phyloP scores from a whole-genome alignment of 1,140 invertebrate species.

The Drosophila saltans region DNA sequence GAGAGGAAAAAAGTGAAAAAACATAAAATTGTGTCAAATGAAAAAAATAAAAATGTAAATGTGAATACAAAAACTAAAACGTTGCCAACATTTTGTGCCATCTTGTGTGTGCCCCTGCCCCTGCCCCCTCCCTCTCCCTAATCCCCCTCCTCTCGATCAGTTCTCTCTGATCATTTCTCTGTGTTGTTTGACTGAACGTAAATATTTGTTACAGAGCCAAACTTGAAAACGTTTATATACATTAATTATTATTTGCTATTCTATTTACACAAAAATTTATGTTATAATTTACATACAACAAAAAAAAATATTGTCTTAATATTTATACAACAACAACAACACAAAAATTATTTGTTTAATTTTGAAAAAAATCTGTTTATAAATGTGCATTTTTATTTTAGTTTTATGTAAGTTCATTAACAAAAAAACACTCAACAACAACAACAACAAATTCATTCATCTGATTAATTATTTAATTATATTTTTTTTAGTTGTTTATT shows the following conservation, averaged over 20 bases:
- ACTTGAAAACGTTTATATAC: constrained; percentile 15
- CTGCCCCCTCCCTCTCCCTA: not conserved
- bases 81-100: constrained; percentile 22
- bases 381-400: constrained; percentile 78
- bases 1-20: not conserved
- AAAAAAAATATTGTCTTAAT: constrained; percentile 65
- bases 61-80: constrained; percentile 43
- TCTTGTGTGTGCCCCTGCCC: constrained; percentile 17
- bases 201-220: constrained; percentile 42
- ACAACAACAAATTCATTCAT: constrained; percentile 23
- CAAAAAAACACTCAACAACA: not conserved
- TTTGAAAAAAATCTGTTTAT: constrained; percentile 24
- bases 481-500: constrained; percentile 69
- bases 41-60: constrained; percentile 44
- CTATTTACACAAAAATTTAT: constrained; percentile 49
- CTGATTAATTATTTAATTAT: constrained; percentile 36
- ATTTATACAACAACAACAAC: constrained; percentile 68
- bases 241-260: constrained; percentile 32
- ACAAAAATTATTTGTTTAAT: constrained; percentile 29
- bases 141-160: not conserved
- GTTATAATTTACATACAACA: constrained; percentile 67
- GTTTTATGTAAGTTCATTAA: constrained; percentile 48
- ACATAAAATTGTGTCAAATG: constrained; percentile 28
- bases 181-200: constrained; percentile 32
- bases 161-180: constrained; percentile 1